A percentile compares a stretch with the other conserved stretches of the same genome.
Conservation (phyloP, 2,113 vertebrate species). For the Xyliphius kryptos region DNA sequence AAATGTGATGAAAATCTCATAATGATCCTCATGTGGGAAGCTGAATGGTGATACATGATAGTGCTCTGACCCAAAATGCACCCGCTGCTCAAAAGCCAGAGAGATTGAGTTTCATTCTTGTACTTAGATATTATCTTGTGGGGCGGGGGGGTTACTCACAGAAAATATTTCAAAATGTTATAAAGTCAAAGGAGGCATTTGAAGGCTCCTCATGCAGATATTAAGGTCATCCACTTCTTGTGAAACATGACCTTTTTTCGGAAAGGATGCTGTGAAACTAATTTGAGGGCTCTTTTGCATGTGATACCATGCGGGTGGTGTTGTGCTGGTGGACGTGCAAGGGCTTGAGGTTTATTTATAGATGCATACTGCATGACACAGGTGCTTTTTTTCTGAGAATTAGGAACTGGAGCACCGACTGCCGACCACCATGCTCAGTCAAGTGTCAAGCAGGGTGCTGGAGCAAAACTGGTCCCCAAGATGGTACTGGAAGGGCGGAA, state of each 20-base stretch:
- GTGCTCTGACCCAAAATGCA: too few species aligned
- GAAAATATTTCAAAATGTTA: conserved; percentile 37
- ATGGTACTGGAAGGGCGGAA: conserved; percentile 28
- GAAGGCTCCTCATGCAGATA: conserved; percentile 30
- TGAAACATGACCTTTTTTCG: conserved; percentile 43
- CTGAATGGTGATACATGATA: too few species aligned
- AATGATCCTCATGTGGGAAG: too few species aligned
- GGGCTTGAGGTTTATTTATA: conserved; percentile 42
- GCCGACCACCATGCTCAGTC: conserved; percentile 56
- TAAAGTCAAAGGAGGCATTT: conserved; percentile 39
- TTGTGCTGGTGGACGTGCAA: too few species aligned
- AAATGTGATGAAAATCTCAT: too few species aligned
- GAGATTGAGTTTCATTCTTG: conserved; percentile 37
- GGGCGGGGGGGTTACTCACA: conserved; percentile 19
- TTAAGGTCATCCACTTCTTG: conserved; percentile 38
- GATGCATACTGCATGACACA: conserved; percentile 41
- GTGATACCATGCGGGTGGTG: conserved; percentile 32
- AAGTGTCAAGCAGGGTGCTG: conserved; percentile 51
- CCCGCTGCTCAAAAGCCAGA: too few species aligned
- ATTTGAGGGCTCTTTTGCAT: conserved; percentile 41
- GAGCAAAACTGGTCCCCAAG: conserved; percentile 41
- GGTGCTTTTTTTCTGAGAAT: conserved; percentile 59
- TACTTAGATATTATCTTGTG: conserved; percentile 37
- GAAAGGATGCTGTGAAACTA: conserved; percentile 27
- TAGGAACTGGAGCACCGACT: conserved; percentile 57